phyloP scores from a whole-genome alignment of 2,797 vertebrate species.

The Tenualosa ilisha region DNA sequence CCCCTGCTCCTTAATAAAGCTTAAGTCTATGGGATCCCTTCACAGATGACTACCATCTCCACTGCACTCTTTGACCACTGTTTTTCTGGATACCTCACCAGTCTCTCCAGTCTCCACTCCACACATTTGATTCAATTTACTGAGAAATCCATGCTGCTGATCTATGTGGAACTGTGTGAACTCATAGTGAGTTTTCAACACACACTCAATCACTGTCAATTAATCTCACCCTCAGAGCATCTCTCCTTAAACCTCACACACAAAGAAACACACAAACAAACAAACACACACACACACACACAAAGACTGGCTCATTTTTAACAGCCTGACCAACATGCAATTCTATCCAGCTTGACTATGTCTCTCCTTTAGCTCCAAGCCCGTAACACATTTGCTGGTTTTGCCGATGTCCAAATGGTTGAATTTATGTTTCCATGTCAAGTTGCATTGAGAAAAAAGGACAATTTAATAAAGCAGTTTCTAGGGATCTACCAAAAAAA shows the following conservation, averaged over 20 bases:
- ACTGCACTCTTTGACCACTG: conserved; percentile 44
- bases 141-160: conserved; percentile 34
- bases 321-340: not conserved
- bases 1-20: conserved; percentile 38
- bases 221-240: conserved; percentile 29
- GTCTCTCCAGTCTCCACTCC: conserved; percentile 39
- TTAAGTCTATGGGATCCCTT: conserved; percentile 54
- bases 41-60: conserved; percentile 55
- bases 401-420: too few species aligned
- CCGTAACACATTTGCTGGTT: not conserved
- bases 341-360: not conserved
- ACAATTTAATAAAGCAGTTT: too few species aligned
- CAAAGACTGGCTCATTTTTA: not conserved
- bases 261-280: too few species aligned
- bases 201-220: conserved; percentile 66
- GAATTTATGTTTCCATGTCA: too few species aligned
- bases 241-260: conserved; percentile 21
- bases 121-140: conserved; percentile 43
- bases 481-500: too few species aligned
- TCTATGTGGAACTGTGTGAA: conserved; percentile 54
- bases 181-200: conserved; percentile 59
- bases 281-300: not conserved
- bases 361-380: not conserved
- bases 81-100: conserved; percentile 37
- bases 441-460: too few species aligned